phyloP scores from a whole-genome alignment of 2,113 vertebrate genomes.

The Ctenodactylus gundi region DNA sequence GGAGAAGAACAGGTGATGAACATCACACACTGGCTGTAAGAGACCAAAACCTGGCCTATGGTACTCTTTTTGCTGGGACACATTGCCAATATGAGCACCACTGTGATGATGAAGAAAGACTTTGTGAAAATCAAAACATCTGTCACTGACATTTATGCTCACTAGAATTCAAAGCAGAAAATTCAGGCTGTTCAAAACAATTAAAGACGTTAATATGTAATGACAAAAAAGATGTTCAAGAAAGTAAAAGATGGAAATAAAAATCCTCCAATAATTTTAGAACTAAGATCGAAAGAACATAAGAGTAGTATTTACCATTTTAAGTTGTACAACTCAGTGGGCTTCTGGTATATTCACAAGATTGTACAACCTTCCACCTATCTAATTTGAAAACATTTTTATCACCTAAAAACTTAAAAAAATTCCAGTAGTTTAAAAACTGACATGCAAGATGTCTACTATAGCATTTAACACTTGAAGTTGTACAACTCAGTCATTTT shows the following conservation, averaged over 20 bases:
- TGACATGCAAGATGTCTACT: too few species aligned
- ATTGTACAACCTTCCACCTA: background rate
- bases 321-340: background rate
- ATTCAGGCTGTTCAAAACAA: background rate
- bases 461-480: too few species aligned
- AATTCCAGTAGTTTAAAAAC: too few species aligned
- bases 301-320: background rate
- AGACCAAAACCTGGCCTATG: background rate
- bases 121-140: background rate
- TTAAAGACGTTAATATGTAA: background rate
- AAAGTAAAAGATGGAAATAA: background rate
- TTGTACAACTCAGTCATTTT: too few species aligned
- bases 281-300: background rate
- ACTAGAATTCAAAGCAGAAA: background rate
- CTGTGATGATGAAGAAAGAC: background rate
- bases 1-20: background rate
- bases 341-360: background rate
- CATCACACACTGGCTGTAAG: background rate
- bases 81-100: background rate
- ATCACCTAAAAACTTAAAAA: too few species aligned
- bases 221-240: background rate
- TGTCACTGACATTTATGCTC: background rate
- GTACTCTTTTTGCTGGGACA: background rate
- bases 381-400: background rate
- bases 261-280: background rate